Base-by-base conservation (phyloP, 2,113 vertebrate genomes). In the Chinchilla lanigera region DNA sequence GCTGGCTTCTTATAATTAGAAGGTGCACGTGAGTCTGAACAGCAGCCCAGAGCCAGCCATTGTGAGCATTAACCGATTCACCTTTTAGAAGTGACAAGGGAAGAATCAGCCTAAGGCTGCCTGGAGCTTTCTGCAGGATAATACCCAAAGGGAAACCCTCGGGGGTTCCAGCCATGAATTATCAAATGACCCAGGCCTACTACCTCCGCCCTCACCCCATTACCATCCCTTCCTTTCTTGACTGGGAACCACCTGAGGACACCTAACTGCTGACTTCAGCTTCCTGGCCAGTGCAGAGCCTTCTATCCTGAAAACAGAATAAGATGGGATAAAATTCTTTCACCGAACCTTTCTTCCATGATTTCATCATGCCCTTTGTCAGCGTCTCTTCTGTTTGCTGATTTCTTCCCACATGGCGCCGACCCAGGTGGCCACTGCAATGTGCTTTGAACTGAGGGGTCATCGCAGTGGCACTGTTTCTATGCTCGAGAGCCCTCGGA, bases 81-180 rank as follows among this genome's bases (percentile, higher is more conserved):
- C 98, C 98, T 98, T 98, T 98, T 97, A 97, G 97, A 98, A 98
- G 98, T 98, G 98, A 98, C 98, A 99, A 97, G 98, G 96, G 97
- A 98, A 98, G 97, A 98, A 97, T 97, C 96, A 97, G 98, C 97
- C 95, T 97, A 69, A 98, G 98, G 97, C 98, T 98, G 98, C 98
- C 98, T 94, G 97, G 98, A 98, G 98, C 98, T 98, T 99, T 98
- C 98, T 98, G 98, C 95, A 98, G 98, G 98, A 98, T 96, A 98
- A 93, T 93, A 97, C 98, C 98, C 84, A 78, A 94, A 98, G 98
- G 98, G 97, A 98, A 98, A 95, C 94, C 96, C 97, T 98, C 75
- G 88, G 86, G 85, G 0, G 87, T 93, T 98, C 98, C 98, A 98
- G 98, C 93, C 98, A 97, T 98, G 98, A 98, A 71, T 98, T 97